Conservation (phyloP, 1,140 invertebrate species). For the Drosophila fuyamai region DNA sequence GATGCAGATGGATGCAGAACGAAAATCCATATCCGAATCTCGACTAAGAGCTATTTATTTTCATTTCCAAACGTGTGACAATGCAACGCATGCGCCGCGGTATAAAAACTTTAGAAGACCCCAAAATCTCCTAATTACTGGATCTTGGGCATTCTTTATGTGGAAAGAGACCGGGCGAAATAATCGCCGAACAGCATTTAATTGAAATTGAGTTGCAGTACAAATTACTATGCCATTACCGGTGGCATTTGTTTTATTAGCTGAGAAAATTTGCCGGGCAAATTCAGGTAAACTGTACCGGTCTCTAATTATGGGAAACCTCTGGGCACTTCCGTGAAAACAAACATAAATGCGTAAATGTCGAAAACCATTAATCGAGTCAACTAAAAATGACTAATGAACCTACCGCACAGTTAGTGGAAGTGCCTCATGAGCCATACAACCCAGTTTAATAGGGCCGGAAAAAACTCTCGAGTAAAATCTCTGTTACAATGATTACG, state of each 20-base stretch:
- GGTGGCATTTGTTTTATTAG: constrained; percentile 74
- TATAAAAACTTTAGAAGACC: constrained; percentile 49
- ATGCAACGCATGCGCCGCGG: constrained; percentile 71
- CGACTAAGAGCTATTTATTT: constrained; percentile 73
- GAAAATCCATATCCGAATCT: constrained; percentile 36
- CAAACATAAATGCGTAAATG: constrained; percentile 73
- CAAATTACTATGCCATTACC: constrained; percentile 72
- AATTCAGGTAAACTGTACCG: constrained; percentile 52
- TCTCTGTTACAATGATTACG: constrained; percentile 17
- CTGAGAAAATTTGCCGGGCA: constrained; percentile 73
- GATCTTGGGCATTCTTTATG: constrained; percentile 55
- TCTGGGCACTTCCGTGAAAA: constrained; percentile 72
- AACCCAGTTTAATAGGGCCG: constrained; percentile 30
- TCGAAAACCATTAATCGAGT: constrained; percentile 78
- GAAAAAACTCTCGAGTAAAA: constrained; percentile 10
- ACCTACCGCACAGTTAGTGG: constrained; percentile 33
- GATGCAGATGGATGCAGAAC: constrained; percentile 47
- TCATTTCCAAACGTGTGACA: constrained; percentile 80
- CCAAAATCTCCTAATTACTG: constrained; percentile 7
- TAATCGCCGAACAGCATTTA: constrained; percentile 49
- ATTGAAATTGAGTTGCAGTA: constrained; percentile 71
- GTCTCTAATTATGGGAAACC: constrained; percentile 79
- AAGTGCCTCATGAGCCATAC: constrained; percentile 43
- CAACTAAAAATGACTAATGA: constrained; percentile 79
- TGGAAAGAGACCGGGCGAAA: constrained; percentile 55